Conservation (phyloP, 2,888 invertebrate species). For the Monoplex corrugatus region DNA sequence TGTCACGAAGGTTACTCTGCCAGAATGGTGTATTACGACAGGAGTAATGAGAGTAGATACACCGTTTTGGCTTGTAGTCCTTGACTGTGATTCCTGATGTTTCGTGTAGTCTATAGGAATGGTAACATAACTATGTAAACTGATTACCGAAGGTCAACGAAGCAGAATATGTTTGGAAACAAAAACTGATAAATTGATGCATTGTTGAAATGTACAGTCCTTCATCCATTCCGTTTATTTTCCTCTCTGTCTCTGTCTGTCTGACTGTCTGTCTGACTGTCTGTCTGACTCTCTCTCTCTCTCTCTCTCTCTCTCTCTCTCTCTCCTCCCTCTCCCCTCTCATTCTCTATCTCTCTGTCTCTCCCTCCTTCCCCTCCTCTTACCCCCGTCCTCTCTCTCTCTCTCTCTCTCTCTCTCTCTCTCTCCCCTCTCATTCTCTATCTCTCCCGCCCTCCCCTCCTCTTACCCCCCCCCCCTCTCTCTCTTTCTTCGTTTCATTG, state of each 20-base stretch:
- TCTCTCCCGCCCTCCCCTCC: too few species aligned
- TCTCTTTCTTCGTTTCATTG: neutral
- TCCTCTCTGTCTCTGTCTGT: neutral
- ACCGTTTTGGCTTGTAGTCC: too few species aligned
- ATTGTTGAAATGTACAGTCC: neutral
- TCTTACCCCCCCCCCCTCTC: neutral
- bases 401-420: neutral
- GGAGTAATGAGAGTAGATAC: too few species aligned
- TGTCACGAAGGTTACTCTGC: too few species aligned
- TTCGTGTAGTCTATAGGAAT: neutral
- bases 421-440: too few species aligned
- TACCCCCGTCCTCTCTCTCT: neutral
- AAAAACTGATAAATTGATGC: neutral
- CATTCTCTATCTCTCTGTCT: neutral
- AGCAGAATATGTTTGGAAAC: too few species aligned
- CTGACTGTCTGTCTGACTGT: neutral
- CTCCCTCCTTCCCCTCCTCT: neutral
- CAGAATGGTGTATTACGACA: too few species aligned
- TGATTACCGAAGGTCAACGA: too few species aligned
- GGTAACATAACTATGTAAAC: neutral
- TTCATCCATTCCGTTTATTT: neutral
- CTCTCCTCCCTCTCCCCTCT: neutral
- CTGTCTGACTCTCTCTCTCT: neutral
- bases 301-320: neutral
- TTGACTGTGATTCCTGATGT: neutral